Conservation (phyloP, 2,888 invertebrate genomes). For the Limnephilus auricula region DNA sequence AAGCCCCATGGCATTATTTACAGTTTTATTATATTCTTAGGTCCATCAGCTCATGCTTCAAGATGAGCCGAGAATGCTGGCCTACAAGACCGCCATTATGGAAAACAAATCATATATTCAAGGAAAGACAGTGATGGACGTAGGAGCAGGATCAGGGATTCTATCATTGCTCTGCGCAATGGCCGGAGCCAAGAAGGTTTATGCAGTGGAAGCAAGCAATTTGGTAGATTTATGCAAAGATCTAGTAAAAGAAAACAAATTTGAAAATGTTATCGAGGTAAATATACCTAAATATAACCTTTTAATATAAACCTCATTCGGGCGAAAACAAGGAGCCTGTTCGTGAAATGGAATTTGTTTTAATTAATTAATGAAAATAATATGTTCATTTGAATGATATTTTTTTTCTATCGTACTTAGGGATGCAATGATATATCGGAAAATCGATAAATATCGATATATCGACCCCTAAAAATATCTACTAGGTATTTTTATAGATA, state of each 20-base stretch:
- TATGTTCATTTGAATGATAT: too few species aligned
- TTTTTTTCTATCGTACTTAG: too few species aligned
- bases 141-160: slow-evolving; percentile 93
- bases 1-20: background rate
- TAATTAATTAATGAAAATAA: too few species aligned
- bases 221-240: slow-evolving; percentile 81
- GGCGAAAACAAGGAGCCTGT: too few species aligned
- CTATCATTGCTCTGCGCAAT: slow-evolving; percentile 92
- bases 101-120: slow-evolving; percentile 82
- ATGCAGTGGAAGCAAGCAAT: slow-evolving; percentile 89
- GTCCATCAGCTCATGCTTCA: slow-evolving; percentile 89
- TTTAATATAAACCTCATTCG: background rate
- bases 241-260: slow-evolving; percentile 84
- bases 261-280: slow-evolving; percentile 82
- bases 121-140: slow-evolving; percentile 90
- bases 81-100: slow-evolving; percentile 89
- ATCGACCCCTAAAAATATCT: too few species aligned
- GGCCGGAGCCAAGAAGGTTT: slow-evolving; percentile 93
- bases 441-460: too few species aligned
- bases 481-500: too few species aligned
- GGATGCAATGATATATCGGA: too few species aligned
- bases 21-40: slow-evolving; percentile 72
- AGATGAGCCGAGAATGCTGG: slow-evolving; percentile 85
- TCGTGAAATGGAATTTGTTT: too few species aligned
- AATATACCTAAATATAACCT: background rate